Conservation (phyloP, 2,113 vertebrate genomes). For the Tringa solitaria region DNA sequence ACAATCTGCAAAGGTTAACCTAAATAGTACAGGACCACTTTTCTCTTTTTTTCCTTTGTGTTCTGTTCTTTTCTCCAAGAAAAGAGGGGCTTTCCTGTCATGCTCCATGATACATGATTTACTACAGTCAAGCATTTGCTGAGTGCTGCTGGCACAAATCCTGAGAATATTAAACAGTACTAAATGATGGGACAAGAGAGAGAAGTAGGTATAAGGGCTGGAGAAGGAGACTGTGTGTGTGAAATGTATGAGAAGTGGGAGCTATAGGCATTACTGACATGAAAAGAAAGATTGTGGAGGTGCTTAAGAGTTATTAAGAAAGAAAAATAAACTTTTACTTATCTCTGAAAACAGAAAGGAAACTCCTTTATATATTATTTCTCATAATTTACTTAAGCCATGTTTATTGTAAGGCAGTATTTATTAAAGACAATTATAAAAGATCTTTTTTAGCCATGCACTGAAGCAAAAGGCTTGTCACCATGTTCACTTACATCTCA, state of each 20-base stretch:
- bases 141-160: not conserved
- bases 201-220: not conserved
- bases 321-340: not conserved
- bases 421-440: not conserved
- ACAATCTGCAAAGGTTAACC: not conserved
- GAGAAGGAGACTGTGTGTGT: not conserved
- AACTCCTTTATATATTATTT: not conserved
- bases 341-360: not conserved
- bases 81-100: not conserved
- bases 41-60: not conserved
- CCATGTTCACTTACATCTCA: not conserved
- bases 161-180: not conserved
- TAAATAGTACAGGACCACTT: not conserved
- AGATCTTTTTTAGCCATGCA: not conserved
- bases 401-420: not conserved
- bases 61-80: not conserved
- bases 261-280: not conserved
- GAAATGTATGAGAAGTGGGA: not conserved
- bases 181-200: not conserved
- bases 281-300: not conserved
- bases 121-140: not conserved
- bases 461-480: not conserved
- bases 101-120: not conserved
- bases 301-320: not conserved
- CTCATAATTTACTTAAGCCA: not conserved